Conservation (phyloP, 2,888 invertebrate genomes). For the Nomada fabriciana region DNA sequence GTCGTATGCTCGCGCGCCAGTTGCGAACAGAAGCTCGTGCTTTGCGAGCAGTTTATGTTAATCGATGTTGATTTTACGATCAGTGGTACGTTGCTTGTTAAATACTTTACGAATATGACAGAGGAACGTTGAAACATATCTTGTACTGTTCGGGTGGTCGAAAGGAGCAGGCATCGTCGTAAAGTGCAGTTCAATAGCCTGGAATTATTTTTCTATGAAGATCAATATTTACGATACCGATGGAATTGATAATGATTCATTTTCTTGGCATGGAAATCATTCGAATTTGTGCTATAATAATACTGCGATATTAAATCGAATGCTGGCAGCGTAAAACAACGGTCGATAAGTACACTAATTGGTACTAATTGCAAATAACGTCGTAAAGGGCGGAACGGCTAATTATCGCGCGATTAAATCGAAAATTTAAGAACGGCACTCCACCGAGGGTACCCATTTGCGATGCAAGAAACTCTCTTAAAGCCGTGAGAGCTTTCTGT, state of each 20-base stretch:
- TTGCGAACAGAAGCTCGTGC: constrained; percentile 8
- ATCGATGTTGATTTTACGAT: constrained; percentile 1
- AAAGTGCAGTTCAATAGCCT: no score
- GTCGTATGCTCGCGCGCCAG: background rate
- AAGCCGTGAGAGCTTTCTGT: constrained; percentile 30
- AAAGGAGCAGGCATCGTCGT: no score
- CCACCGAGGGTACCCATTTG: background rate
- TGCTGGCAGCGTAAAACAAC: background rate
- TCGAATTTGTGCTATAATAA: background rate
- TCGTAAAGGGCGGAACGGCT: background rate
- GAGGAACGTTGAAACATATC: no score
- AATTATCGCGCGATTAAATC: constrained; percentile 20
- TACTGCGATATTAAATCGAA: background rate
- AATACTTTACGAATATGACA: no score
- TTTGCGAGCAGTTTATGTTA: constrained; percentile 39
- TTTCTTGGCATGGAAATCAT: background rate
- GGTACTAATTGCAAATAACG: background rate
- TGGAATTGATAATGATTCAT: no score
- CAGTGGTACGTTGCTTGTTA: no score
- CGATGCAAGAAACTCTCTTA: constrained; percentile 26
- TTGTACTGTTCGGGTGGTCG: no score
- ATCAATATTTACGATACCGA: no score
- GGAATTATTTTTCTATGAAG: no score
- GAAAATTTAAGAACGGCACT: constrained; percentile 15
- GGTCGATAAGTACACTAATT: background rate